These are phyloP conservation scores for Drosophila barbarae DNA, from an alignment of 2,888 invertebrate species.

Conservation along the genomic window DNA sequence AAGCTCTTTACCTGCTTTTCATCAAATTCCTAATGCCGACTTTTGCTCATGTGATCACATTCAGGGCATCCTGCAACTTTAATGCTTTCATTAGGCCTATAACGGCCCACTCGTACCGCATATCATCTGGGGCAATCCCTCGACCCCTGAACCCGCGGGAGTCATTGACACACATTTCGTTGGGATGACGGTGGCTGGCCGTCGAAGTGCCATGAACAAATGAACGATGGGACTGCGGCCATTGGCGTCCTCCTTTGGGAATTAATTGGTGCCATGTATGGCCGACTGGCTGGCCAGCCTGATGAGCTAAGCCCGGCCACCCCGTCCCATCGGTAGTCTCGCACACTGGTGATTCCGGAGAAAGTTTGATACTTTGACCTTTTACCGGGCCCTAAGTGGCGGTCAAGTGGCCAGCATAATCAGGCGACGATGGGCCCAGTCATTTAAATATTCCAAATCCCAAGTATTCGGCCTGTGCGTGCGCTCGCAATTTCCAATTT, in stretches of 20 bases:
- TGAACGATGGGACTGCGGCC: slow-evolving; percentile 32
- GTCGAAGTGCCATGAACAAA: slow-evolving; percentile 44
- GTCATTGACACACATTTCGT: slow-evolving; percentile 70
- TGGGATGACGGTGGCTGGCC: slow-evolving; percentile 21
- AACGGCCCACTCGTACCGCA: slow-evolving; percentile 49
- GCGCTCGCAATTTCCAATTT: slow-evolving; percentile 63
- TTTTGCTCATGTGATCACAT: slow-evolving; percentile 12
- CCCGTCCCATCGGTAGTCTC: neutral
- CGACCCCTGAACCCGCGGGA: slow-evolving; percentile 47
- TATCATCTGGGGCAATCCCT: slow-evolving; percentile 30
- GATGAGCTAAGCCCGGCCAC: slow-evolving; percentile 30
- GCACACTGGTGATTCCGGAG: slow-evolving; percentile 15
- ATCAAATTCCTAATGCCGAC: neutral
- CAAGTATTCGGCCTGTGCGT: slow-evolving; percentile 55
- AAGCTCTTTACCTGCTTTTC: neutral
- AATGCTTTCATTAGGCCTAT: slow-evolving; percentile 73
- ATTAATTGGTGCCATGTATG: slow-evolving; percentile 40
- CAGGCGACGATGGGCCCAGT: slow-evolving; percentile 36
- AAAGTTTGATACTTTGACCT: slow-evolving; percentile 33
- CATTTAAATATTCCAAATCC: slow-evolving; percentile 33
- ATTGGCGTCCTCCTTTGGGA: slow-evolving; percentile 24
- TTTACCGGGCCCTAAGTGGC: slow-evolving; percentile 33
- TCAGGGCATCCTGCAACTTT: slow-evolving; percentile 65
- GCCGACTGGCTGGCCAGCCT: slow-evolving; percentile 10
- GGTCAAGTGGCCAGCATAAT: slow-evolving; percentile 61